Evolutionary conservation across 2,888 invertebrate genomes (phyloP), one percentile per base, ranked within the genome.

Genomic region (Chorisops tibialis): DNA sequence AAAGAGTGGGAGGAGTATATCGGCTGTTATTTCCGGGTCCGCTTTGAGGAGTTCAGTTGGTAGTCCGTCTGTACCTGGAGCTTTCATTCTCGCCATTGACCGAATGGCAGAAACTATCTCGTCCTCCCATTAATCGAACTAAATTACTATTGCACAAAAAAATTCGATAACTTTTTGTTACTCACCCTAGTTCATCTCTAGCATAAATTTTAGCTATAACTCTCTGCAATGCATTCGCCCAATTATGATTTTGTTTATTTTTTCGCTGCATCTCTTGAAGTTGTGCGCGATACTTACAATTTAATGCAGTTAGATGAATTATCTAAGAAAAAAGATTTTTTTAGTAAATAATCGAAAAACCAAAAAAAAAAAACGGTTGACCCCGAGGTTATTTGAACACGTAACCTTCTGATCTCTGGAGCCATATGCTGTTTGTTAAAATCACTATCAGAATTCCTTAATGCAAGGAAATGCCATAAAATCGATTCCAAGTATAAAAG

Each of bases 321-420:
- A 63, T 35, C 63, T 63, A 24, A n/a, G 49, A 45, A 35, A 16
- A 60, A 50, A 60, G 14, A 50, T n/a, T 14, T 41, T n/a, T 12
- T 6, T 5, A 41, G n/a, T 12, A 14, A 41, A 16, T 41, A 14
- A n/a, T n/a, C n/a, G n/a, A n/a, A n/a, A n/a, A 16, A 16, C 1
- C 7, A 16, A 41, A 41, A 41, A 4, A 16, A 16, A 41, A 2
- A 7, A 41, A 5, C 3, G 3, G 11, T 12, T 66, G 63, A 66
- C 63, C 62, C 63, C 65, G 65, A 66, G 60, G 65, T 64, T 62
- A 66, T 66, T 64, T 62, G 65, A 66, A 66, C 63, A 64, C 63
- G 62, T 62, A 66, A 66, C 63, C 65, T 66, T 66, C 63, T 66
- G 63, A 64, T 66, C n/a, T n/a, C 62, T 64, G 63, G 65, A 63